Percentiles rank a stretch among this genome's conserved stretches.
These are phyloP conservation scores for Phaonia tiefii DNA, from an alignment of 2,888 invertebrate species.

Conservation along the genomic window DNA sequence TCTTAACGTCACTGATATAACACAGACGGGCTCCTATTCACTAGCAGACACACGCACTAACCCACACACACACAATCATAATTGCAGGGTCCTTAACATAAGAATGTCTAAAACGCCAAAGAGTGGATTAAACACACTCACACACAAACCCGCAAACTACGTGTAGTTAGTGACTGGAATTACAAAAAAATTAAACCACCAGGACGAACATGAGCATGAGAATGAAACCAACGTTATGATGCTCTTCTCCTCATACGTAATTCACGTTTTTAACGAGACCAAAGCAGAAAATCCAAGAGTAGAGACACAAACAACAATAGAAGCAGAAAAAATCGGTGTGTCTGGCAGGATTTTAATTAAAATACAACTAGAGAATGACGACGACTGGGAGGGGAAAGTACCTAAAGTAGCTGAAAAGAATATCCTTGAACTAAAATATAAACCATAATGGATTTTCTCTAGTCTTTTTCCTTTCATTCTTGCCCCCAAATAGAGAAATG, in stretches of 20 bases:
- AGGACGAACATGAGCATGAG: no score
- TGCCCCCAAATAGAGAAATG: no score
- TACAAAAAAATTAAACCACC: neutral
- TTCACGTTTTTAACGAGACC: neutral
- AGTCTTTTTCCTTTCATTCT: no score
- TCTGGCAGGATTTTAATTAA: conserved; percentile 61
- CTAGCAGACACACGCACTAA: no score
- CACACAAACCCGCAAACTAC: no score
- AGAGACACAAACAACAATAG: neutral
- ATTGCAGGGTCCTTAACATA: neutral
- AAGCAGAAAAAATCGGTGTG: conserved; percentile 16
- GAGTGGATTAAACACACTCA: no score
- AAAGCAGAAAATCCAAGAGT: neutral
- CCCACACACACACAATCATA: no score
- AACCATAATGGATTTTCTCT: conserved; percentile 30
- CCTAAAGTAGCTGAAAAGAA: conserved; percentile 12
- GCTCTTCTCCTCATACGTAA: neutral
- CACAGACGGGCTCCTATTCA: no score
- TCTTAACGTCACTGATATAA: no score
- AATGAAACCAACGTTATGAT: neutral
- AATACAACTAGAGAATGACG: conserved; percentile 31
- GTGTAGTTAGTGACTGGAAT: neutral
- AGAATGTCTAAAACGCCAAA: neutral
- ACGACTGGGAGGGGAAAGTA: neutral
- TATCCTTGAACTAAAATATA: conserved; percentile 49